Evolutionary conservation across 2,113 vertebrate genomes (phyloP), one percentile per base, ranked within the genome.

Genomic region (Oriolus oriolus): DNA sequence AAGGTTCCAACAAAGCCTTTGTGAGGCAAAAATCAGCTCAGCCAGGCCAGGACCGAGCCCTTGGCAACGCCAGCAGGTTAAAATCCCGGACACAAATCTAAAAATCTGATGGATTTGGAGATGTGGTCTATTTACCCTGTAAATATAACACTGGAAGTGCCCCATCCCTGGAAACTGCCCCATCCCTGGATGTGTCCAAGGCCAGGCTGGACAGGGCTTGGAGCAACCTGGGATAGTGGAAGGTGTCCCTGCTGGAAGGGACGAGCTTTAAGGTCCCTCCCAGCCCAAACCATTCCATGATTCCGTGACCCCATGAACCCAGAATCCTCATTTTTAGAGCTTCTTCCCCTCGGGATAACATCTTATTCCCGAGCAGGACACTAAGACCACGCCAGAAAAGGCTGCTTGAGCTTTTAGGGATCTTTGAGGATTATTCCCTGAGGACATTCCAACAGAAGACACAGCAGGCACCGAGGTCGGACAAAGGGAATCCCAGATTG

Each of bases 61-160:
- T 16, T 7, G 9, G 54, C 37, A 44, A 80, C 0, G 0, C 13
- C 5, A 1, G 8, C 0, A 6, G 0, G 0, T 7, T 9, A 3
- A 49, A 30, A 39, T 17, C 54, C 33, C 13, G 41, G 12, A 27
- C 41, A 54, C 59, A 14, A 2, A 37, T 13, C 45, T 18, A 39
- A 31, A n/a, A 76, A 2, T 2, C 3, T 0, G 0, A 18, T 14
- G 35, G 33, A 10, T 76, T 45, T 69, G 21, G 85, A 69, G 49
- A 30, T 1, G 11, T 0, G 31, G 18, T 26, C 31, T 68, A 1
- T 65, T 66, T 61, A n/a, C 30, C 44, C 60, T 2, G 4, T 3
- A 14, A 56, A 50, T 16, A 1, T 0, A 37, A 44, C 56, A 17
- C 74, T 45, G 56, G 65, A 63, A 63, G 17, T 59, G 61, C 18